Conservation (phyloP, 2,797 vertebrate genomes). For the Gallinago nigripennis region DNA sequence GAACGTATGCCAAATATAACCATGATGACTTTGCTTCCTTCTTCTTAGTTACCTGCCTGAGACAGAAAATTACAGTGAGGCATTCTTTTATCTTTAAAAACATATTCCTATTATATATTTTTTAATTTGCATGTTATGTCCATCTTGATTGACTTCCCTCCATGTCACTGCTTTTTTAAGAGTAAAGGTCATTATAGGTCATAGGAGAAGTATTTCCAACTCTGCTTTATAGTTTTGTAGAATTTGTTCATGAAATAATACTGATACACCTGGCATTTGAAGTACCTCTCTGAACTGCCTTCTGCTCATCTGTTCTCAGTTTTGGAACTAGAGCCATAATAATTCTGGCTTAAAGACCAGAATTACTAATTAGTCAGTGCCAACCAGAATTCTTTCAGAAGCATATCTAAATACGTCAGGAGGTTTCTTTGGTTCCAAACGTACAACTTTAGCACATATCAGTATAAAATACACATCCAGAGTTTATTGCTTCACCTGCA, state of each 20-base stretch:
- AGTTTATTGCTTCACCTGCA: not conserved
- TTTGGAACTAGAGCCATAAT: not conserved
- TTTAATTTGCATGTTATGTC: conserved; percentile 1
- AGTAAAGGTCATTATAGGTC: not conserved
- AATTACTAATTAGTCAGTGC: not conserved
- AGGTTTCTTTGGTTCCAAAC: not conserved
- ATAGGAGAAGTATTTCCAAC: not conserved
- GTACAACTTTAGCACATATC: not conserved
- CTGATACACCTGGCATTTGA: not conserved
- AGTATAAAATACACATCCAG: not conserved
- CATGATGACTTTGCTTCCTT: not conserved
- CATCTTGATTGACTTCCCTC: not conserved
- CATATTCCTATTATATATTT: not conserved
- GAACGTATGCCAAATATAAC: not conserved
- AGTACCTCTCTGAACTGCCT: not conserved
- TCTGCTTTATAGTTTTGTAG: not conserved
- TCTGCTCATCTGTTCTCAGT: not conserved
- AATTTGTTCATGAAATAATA: not conserved
- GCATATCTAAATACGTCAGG: not conserved
- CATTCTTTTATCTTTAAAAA: not conserved
- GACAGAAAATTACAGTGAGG: not conserved
- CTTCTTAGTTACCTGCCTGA: not conserved
- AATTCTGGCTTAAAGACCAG: not conserved
- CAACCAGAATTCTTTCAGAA: not conserved
- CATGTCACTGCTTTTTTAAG: not conserved